Percentiles rank a stretch among this genome's conserved stretches.
Conservation (phyloP, 1,140 invertebrate genomes). For the Aphelenchoides besseyi region DNA sequence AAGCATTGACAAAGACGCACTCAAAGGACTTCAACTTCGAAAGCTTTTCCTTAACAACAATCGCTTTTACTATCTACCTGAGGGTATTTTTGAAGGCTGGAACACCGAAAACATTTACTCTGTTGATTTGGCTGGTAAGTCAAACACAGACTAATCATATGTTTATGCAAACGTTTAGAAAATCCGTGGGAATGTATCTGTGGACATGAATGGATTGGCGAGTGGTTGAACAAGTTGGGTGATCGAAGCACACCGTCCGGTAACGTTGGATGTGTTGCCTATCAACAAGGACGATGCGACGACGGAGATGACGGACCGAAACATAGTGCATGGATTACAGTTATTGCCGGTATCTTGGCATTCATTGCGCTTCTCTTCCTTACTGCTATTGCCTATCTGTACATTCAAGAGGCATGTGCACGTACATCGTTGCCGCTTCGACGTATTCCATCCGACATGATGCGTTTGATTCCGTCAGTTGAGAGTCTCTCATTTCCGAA, state of each 20-base stretch:
- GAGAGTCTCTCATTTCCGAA: slow-evolving; percentile 50
- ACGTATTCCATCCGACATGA: slow-evolving; percentile 37
- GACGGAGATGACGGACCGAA: slow-evolving; percentile 20
- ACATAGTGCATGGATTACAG: slow-evolving; percentile 40
- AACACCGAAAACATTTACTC: slow-evolving; percentile 37
- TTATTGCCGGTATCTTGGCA: slow-evolving; percentile 44
- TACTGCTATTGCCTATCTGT: slow-evolving; percentile 37
- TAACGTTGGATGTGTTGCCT: slow-evolving; percentile 45
- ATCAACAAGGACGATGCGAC: neutral
- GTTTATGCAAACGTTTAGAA: slow-evolving; percentile 24
- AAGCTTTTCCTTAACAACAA: slow-evolving; percentile 54
- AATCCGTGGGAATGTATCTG: slow-evolving; percentile 57
- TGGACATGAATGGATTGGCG: slow-evolving; percentile 53
- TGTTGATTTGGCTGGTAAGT: slow-evolving; percentile 48
- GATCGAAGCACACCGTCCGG: slow-evolving; percentile 45
- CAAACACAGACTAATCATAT: neutral
- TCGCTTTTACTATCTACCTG: slow-evolving; percentile 48
- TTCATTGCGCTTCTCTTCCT: slow-evolving; percentile 39
- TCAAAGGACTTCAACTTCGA: slow-evolving; percentile 41
- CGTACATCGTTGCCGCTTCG: slow-evolving; percentile 28
- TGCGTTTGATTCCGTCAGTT: slow-evolving; percentile 42
- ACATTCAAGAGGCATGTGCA: slow-evolving; percentile 47
- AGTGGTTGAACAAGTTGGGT: slow-evolving; percentile 49
- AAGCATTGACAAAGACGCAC: slow-evolving; percentile 42
- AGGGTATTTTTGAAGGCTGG: slow-evolving; percentile 48